Percentiles rank a stretch among this genome's conserved stretches.
phyloP scores from a whole-genome alignment of 2,797 vertebrate genomes.

The Enteromius mattozi region DNA sequence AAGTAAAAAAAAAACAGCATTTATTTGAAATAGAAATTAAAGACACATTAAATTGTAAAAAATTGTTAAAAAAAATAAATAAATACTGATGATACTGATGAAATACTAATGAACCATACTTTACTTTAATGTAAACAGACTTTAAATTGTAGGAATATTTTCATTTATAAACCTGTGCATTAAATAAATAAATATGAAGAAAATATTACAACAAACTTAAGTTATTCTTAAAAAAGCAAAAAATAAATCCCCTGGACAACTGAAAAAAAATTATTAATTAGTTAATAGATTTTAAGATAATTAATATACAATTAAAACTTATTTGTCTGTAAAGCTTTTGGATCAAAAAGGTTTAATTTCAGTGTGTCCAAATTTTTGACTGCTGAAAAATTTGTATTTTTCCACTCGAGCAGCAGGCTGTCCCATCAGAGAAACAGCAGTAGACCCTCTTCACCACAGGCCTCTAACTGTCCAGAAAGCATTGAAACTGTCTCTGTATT shows the following conservation, averaged over 20 bases:
- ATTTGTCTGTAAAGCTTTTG: not conserved
- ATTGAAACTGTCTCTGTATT: conserved; percentile 38
- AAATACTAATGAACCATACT: too few relatives aligned
- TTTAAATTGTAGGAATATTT: not conserved
- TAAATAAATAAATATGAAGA: not conserved
- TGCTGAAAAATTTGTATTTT: not conserved
- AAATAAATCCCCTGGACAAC: not conserved
- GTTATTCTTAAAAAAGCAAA: too few relatives aligned
- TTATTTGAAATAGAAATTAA: not conserved
- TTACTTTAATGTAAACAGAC: not conserved
- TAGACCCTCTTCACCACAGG: conserved; percentile 30
- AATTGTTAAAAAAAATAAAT: too few relatives aligned
- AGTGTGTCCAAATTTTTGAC: not conserved
- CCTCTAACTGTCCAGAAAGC: conserved; percentile 31
- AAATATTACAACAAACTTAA: not conserved
- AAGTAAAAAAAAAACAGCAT: not conserved
- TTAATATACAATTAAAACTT: not conserved
- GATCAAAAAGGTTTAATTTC: not conserved
- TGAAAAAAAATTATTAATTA: not conserved
- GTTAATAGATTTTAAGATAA: not conserved
- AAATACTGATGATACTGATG: too few relatives aligned
- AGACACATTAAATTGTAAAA: too few relatives aligned
- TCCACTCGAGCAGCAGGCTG: conserved; percentile 4
- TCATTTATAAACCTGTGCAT: not conserved
- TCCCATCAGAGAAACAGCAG: conserved; percentile 30